Percentiles rank a stretch among this genome's conserved stretches.
Evolutionary conservation across 2,888 invertebrate genomes (phyloP).

Genomic region (Torymus texanus): DNA sequence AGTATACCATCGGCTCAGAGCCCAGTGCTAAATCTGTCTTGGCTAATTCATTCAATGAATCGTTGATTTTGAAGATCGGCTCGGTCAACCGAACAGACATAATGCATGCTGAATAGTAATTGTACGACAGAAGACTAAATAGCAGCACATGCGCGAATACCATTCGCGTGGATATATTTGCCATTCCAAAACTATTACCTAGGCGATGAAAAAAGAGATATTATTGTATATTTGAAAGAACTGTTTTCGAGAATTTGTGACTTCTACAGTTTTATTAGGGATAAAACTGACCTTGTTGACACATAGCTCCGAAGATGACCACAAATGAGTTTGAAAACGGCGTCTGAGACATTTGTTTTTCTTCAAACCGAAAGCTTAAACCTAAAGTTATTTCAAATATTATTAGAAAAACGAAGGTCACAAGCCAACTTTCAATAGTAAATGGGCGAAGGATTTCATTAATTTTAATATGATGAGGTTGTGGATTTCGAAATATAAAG

Average conservation of each 20-base stretch:
- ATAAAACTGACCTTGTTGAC: too few species aligned
- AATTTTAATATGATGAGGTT: constrained; percentile 57
- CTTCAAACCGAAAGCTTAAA: not conserved
- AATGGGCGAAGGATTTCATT: constrained; percentile 60
- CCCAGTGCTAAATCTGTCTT: too few species aligned
- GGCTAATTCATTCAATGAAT: constrained; percentile 64
- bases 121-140: constrained; percentile 66
- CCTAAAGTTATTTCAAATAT: not conserved
- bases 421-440: not conserved
- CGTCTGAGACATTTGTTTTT: not conserved
- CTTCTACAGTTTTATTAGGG: too few species aligned
- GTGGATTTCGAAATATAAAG: constrained; percentile 63
- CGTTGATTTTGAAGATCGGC: constrained; percentile 69
- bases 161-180: too few species aligned
- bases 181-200: too few species aligned
- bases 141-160: too few species aligned
- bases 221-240: too few species aligned
- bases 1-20: too few species aligned
- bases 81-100: constrained; percentile 68
- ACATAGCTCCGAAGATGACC: too few species aligned
- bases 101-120: constrained; percentile 68
- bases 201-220: too few species aligned
- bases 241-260: too few species aligned
- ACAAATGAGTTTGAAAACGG: too few species aligned
- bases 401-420: not conserved